phyloP scores from a whole-genome alignment of 2,888 invertebrate species.

The Cheilosia impressa region DNA sequence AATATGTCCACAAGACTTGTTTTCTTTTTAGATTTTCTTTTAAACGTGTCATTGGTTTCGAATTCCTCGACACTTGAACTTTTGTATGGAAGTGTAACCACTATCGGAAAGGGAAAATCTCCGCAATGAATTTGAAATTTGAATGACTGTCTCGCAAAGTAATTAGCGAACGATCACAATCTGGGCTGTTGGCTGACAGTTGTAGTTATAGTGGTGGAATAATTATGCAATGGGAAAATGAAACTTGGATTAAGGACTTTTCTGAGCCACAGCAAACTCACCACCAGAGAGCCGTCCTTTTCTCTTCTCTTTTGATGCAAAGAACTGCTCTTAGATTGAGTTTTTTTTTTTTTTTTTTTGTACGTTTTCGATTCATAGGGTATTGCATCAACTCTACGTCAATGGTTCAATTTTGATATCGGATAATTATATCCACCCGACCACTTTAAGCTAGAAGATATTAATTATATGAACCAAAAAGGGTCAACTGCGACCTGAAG shows the following conservation, averaged over 20 bases:
- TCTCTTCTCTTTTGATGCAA: slow-evolving; percentile 4
- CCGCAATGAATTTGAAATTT: background rate
- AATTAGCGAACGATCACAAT: background rate
- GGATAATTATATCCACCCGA: too few relatives aligned
- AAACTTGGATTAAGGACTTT: background rate
- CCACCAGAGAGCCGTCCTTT: background rate
- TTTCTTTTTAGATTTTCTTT: slow-evolving; percentile 18
- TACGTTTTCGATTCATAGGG: background rate
- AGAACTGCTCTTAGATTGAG: slow-evolving; percentile 5
- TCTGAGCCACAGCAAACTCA: background rate
- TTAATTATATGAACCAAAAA: too few relatives aligned
- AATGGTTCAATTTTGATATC: background rate
- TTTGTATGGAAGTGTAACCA: background rate
- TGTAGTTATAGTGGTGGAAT: background rate
- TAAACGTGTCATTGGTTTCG: slow-evolving; percentile 56
- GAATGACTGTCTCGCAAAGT: background rate
- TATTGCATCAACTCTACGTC: background rate
- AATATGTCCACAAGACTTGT: slow-evolving; percentile 29
- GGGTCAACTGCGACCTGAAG: too few relatives aligned
- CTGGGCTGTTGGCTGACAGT: background rate
- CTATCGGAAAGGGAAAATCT: slow-evolving; percentile 6
- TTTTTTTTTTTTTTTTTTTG: background rate
- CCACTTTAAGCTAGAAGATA: too few relatives aligned
- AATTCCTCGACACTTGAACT: slow-evolving; percentile 25
- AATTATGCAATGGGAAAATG: background rate